Conservation (phyloP, 1,140 invertebrate genomes). For the Batillaria attramentaria region DNA sequence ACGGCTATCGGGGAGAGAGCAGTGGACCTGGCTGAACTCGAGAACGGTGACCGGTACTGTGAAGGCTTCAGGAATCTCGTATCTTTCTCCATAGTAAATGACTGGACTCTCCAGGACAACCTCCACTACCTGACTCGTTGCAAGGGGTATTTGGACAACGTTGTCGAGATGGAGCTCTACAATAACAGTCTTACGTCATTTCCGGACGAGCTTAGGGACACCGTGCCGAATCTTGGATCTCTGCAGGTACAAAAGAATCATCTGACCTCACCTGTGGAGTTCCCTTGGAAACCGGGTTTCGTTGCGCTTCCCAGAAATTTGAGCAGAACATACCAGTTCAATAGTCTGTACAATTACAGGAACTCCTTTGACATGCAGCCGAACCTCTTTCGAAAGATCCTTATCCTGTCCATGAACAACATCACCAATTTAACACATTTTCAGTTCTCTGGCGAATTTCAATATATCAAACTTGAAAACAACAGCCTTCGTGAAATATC, state of each 20-base stretch:
- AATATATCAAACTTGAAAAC: slow-evolving; percentile 44
- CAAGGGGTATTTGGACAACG: background rate
- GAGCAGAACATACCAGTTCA: slow-evolving; percentile 39
- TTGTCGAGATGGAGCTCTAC: slow-evolving; percentile 42
- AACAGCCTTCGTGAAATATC: slow-evolving; percentile 39
- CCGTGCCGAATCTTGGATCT: slow-evolving; percentile 53
- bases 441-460: slow-evolving; percentile 43
- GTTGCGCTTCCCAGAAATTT: slow-evolving; percentile 38
- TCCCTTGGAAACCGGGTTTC: slow-evolving; percentile 46
- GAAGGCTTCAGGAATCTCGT: slow-evolving; percentile 3
- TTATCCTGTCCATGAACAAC: slow-evolving; percentile 45
- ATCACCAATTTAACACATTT: slow-evolving; percentile 43
- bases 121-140: slow-evolving; percentile 8
- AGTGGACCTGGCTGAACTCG: background rate
- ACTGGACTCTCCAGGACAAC: background rate
- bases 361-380: slow-evolving; percentile 37
- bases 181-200: slow-evolving; percentile 36
- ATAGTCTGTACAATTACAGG: slow-evolving; percentile 42
- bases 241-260: slow-evolving; percentile 49
- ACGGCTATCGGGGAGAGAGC: background rate
- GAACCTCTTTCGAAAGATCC: slow-evolving; percentile 40
- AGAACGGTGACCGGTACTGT: background rate
- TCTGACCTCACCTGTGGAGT: slow-evolving; percentile 40
- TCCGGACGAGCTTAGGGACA: slow-evolving; percentile 23
- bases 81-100: slow-evolving; percentile 4